Conservation (phyloP, 1,140 invertebrate species). For the Solenopsis invicta region DNA sequence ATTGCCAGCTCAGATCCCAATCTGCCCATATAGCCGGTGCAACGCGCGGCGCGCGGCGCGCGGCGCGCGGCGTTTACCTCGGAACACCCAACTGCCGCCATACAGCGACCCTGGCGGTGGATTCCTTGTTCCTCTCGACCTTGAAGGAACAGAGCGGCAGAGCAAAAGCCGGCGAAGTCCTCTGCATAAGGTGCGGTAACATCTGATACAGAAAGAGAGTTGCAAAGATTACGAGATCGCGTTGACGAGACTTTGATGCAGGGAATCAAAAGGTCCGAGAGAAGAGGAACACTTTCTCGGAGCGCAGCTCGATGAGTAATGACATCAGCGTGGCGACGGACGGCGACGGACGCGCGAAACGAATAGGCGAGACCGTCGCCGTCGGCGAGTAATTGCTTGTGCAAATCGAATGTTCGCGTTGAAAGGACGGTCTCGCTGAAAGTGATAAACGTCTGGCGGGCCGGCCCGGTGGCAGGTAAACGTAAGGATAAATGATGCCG, state of each 20-base stretch:
- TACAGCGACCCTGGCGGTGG: slow-evolving; percentile 94
- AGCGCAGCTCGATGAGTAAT: background rate
- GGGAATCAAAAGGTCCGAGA: background rate
- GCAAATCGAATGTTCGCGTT: slow-evolving; percentile 29
- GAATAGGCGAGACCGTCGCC: slow-evolving; percentile 3
- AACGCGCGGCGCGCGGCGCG: too few species aligned
- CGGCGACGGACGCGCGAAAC: background rate
- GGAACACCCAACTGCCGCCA: slow-evolving; percentile 94
- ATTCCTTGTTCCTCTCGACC: slow-evolving; percentile 93
- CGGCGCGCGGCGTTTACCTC: slow-evolving; percentile 82
- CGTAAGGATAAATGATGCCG: slow-evolving; percentile 5
- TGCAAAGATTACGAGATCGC: background rate
- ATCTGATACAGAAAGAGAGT: slow-evolving; percentile 84
- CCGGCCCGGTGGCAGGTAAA: slow-evolving; percentile 22
- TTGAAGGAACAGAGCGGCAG: slow-evolving; percentile 92
- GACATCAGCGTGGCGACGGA: background rate
- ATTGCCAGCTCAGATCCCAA: slow-evolving; percentile 31
- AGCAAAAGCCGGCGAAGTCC: slow-evolving; percentile 91
- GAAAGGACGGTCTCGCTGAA: slow-evolving; percentile 6
- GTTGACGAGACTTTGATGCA: background rate
- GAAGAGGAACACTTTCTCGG: background rate
- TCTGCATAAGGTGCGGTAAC: slow-evolving; percentile 91
- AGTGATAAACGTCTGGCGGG: slow-evolving; percentile 36
- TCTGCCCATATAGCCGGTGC: background rate
- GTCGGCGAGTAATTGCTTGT: slow-evolving; percentile 30